Evolutionary conservation across 2,797 vertebrate genomes (phyloP), one percentile per base, ranked within the genome.

Genomic region (Rhynchonycteris naso): DNA sequence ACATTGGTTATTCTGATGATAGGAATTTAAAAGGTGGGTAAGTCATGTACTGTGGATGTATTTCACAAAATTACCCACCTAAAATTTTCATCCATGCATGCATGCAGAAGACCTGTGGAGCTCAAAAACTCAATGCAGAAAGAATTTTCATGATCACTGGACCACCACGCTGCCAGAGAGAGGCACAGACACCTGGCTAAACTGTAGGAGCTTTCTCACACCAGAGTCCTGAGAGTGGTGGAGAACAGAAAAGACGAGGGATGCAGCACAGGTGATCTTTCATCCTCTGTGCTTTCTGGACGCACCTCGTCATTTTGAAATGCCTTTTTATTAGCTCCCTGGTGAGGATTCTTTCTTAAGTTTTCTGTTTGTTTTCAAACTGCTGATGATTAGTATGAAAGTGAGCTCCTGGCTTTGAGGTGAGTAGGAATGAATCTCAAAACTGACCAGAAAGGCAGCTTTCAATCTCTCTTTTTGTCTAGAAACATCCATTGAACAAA

Each of bases 361-460:
- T 28, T 54, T 28, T 56, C n/a, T 15, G 78, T 85, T 76, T 43
- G 11, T 52, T 87, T 91, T 95, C 63, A 87, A 93, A 88, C 33
- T 81, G 19, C 54, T 56, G 50, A 63, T 78, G 35, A 35, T 93
- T 85, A n/a, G n/a, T 85, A 22, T 89, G 54, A 72, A 76, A 69
- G 59, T 56, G 28, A 75, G 12, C 6, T 86, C 26, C 21, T 9
- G 1, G 24, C 61, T 85, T 89, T 69, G 63, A 50, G 56, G 43
- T 30, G 35, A 88, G 59, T 11, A 65, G 28, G 33, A 91, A 83
- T 71, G 33, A 66, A 8, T 92, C 72, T 95, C 52, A 88, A 91
- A 91, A 95, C 13, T 66, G 52, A 93, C 16, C 38, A 91, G 58
- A 83, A 50, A 90, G 8, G 81, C 30, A 30, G 72, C 7, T 52